Evolutionary conservation across 2,888 invertebrate genomes (phyloP).

Genomic region (Mimumesa dahlbomi): DNA sequence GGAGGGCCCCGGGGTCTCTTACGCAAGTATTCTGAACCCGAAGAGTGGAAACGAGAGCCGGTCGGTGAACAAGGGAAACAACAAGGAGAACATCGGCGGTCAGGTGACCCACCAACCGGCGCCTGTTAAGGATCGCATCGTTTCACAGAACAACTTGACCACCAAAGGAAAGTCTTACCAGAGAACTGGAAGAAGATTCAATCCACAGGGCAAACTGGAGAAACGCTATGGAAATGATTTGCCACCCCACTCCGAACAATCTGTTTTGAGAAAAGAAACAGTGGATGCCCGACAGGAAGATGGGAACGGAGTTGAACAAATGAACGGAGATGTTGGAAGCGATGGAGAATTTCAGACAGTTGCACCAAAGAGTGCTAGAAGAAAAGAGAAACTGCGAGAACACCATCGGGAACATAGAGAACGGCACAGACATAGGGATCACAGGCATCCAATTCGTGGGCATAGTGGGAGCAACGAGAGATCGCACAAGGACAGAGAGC

Average conservation of each 20-base stretch:
- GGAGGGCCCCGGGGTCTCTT: conserved; percentile 78
- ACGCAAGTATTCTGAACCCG: conserved; percentile 82
- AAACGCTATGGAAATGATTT: conserved; percentile 22
- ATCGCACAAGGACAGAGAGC: conserved; percentile 64
- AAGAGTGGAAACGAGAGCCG: conserved; percentile 82
- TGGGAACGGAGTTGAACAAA: conserved; percentile 28
- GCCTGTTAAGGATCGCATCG: conserved; percentile 58
- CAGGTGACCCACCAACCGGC: conserved; percentile 72
- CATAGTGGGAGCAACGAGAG: conserved; percentile 73
- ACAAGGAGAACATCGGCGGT: conserved; percentile 83
- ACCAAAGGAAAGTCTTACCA: conserved; percentile 74
- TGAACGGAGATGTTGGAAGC: conserved; percentile 69
- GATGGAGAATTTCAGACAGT: conserved; percentile 78
- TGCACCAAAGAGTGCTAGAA: conserved; percentile 76
- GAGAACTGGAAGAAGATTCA: conserved; percentile 66
- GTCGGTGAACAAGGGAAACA: conserved; percentile 79
- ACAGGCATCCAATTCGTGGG: conserved; percentile 61
- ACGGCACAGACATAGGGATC: conserved; percentile 68
- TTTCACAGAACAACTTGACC: conserved; percentile 51
- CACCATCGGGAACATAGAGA: conserved; percentile 69
- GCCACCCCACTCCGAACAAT: conserved; percentile 1
- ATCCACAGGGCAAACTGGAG: conserved; percentile 29
- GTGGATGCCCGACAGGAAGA: neutral
- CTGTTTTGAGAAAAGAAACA: conserved; percentile 1
- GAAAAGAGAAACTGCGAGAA: conserved; percentile 76